These are phyloP conservation scores for Pollicipes pollicipes DNA, from an alignment of 1,140 invertebrate genomes.

Conservation along the genomic window DNA sequence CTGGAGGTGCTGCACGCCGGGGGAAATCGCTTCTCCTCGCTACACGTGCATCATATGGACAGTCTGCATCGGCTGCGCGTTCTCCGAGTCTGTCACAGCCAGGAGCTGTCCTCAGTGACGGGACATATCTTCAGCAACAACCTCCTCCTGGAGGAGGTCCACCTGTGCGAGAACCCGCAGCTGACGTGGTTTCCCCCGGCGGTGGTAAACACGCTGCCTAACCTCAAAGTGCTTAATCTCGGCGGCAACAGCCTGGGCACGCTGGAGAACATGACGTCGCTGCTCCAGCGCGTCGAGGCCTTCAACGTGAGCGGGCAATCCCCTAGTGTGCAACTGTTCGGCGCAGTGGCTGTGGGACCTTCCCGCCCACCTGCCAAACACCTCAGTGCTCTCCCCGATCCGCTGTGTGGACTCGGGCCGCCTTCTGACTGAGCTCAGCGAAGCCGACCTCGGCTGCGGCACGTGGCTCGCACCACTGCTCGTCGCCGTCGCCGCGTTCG, in stretches of 20 bases:
- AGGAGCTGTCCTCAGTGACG: background rate
- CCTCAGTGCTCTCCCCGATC: background rate
- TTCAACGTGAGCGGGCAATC: background rate
- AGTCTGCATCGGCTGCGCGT: background rate
- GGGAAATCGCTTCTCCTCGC: background rate
- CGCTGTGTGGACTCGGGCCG: background rate
- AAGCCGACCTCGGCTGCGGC: too few relatives aligned
- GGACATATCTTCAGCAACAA: background rate
- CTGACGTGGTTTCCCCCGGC: background rate
- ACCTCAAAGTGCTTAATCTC: background rate
- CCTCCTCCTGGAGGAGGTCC: background rate
- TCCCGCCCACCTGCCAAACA: background rate
- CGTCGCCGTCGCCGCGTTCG: too few relatives aligned
- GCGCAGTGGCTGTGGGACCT: background rate
- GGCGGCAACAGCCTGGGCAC: background rate
- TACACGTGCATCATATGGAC: background rate
- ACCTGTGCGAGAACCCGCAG: background rate
- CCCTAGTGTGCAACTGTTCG: background rate
- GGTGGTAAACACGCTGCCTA: background rate
- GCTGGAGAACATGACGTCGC: background rate
- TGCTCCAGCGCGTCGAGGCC: background rate
- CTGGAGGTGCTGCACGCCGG: background rate
- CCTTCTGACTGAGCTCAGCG: too few relatives aligned
- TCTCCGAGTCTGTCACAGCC: background rate
- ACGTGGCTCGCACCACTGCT: too few relatives aligned